Conservation (phyloP, 1,140 invertebrate species). For the Microplitis mediator region DNA sequence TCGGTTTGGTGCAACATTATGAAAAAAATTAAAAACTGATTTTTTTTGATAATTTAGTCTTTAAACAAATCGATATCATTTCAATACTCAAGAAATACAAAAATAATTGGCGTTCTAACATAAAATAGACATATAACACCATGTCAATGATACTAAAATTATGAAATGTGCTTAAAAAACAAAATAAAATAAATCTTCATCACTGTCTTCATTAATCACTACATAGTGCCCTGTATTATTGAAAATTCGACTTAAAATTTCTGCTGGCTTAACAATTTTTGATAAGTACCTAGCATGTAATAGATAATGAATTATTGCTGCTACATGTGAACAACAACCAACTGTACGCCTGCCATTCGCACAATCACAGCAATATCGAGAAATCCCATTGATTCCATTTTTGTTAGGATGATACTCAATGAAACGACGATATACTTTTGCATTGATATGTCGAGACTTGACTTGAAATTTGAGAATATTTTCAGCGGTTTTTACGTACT, state of each 20-base stretch:
- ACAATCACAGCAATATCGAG: not conserved
- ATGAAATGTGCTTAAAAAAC: not conserved
- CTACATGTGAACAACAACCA: conserved; percentile 29
- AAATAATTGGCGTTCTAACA: not conserved
- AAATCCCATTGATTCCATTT: not conserved
- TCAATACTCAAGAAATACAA: not conserved
- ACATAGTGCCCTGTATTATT: not conserved
- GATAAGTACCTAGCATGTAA: conserved; percentile 25
- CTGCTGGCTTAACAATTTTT: not conserved
- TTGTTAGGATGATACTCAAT: conserved; percentile 23
- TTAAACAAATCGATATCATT: not conserved
- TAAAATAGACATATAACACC: not conserved
- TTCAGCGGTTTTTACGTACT: not conserved
- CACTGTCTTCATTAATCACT: conserved; percentile 24
- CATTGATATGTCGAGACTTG: conserved; percentile 24
- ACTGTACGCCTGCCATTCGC: conserved; percentile 16
- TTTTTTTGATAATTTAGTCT: not conserved
- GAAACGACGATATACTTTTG: conserved; percentile 24
- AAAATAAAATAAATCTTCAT: conserved; percentile 4
- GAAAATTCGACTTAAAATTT: conserved; percentile 13
- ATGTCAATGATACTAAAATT: too few relatives aligned
- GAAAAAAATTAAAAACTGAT: not conserved
- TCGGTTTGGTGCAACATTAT: not conserved
- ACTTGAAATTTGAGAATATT: conserved; percentile 24
- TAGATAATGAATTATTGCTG: conserved; percentile 28